These are phyloP conservation scores for Pseudocheirus occidentalis DNA, from an alignment of 2,797 vertebrate genomes.

Conservation along the genomic window DNA sequence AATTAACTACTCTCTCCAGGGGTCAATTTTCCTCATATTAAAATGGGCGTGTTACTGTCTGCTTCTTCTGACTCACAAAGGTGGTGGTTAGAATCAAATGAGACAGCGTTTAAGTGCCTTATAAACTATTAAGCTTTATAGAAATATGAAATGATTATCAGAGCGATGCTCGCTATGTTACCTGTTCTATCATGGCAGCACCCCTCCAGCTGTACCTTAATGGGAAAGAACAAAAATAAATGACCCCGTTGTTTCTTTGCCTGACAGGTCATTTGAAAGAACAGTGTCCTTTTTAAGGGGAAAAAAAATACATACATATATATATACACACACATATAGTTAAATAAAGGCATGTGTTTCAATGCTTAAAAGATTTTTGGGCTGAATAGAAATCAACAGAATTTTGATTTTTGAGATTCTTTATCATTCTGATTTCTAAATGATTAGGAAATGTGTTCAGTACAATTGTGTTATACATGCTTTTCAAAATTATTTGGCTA, in stretches of 20 bases:
- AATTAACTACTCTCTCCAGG: neutral
- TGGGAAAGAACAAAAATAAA: neutral
- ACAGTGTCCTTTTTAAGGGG: neutral
- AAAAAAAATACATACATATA: too few species aligned
- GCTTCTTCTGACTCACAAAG: neutral
- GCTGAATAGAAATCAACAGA: neutral
- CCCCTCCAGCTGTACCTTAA: neutral
- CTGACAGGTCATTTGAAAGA: neutral
- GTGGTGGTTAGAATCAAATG: neutral
- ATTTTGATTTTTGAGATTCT: neutral
- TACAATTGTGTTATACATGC: neutral
- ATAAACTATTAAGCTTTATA: neutral
- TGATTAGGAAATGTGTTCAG: neutral
- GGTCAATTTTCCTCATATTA: neutral
- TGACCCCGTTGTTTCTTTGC: neutral
- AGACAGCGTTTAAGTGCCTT: neutral
- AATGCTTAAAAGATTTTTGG: neutral
- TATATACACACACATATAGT: too few species aligned
- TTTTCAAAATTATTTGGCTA: neutral
- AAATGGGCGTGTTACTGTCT: neutral
- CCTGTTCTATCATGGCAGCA: neutral
- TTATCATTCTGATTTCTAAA: neutral
- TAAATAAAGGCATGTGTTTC: neutral
- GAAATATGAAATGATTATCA: neutral
- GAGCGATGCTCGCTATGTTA: neutral